These are phyloP conservation scores for Catocala sponsa DNA, from an alignment of 2,888 invertebrate species.

Conservation along the genomic window DNA sequence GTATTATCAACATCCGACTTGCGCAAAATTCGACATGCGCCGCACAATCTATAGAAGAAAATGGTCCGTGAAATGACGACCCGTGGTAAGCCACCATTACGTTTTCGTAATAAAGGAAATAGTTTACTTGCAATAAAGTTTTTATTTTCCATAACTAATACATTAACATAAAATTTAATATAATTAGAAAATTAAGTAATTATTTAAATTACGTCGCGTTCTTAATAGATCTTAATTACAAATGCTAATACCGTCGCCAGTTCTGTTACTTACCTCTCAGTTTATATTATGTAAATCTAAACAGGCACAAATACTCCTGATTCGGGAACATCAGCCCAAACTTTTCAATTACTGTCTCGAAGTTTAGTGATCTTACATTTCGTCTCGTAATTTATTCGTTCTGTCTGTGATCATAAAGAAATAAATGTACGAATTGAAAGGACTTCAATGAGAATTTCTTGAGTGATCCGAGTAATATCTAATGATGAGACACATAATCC, in stretches of 20 bases:
- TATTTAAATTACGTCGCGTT: constrained; percentile 13
- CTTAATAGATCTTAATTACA: constrained; percentile 42
- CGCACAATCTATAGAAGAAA: too few relatives aligned
- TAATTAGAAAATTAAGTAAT: neutral
- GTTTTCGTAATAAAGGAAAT: too few relatives aligned
- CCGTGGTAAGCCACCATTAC: too few relatives aligned
- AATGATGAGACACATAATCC: constrained; percentile 84
- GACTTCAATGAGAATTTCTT: constrained; percentile 63
- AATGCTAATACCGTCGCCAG: constrained; percentile 36
- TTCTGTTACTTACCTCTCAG: constrained; percentile 33
- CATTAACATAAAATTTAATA: neutral
- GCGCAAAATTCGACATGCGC: too few relatives aligned
- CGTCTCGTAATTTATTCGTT: constrained; percentile 67
- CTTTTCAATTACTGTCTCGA: constrained; percentile 65
- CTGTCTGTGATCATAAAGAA: constrained; percentile 60
- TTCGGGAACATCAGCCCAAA: constrained; percentile 54
- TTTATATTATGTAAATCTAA: constrained; percentile 52
- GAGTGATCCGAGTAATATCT: constrained; percentile 74
- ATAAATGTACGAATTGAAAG: constrained; percentile 69
- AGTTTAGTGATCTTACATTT: constrained; percentile 65
- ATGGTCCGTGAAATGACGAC: too few relatives aligned
- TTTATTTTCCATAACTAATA: neutral
- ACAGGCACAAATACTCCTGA: constrained; percentile 37
- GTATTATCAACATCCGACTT: too few relatives aligned
- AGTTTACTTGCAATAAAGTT: too few relatives aligned